phyloP scores from a whole-genome alignment of 2,888 invertebrate species.

The Andrena hattorfiana region DNA sequence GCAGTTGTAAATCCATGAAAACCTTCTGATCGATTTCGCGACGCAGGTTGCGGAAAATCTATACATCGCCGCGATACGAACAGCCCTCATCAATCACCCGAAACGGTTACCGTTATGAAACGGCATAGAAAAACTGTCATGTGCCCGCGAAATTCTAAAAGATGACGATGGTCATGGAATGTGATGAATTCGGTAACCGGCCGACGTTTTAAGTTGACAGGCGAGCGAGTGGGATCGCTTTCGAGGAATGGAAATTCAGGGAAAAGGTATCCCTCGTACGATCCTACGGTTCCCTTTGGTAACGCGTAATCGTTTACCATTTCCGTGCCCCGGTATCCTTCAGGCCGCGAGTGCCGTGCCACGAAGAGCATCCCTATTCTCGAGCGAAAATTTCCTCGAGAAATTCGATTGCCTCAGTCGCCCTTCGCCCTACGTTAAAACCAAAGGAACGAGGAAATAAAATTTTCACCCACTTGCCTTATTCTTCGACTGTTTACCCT shows the following conservation, averaged over 20 bases:
- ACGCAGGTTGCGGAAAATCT: neutral
- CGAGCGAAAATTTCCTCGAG: neutral
- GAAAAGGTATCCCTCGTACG: neutral
- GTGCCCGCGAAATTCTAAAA: conserved; percentile 12
- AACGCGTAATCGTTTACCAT: neutral
- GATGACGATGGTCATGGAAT: conserved; percentile 11
- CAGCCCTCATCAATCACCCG: conserved; percentile 40
- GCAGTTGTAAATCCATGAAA: neutral
- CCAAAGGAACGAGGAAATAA: neutral
- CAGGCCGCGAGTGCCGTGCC: neutral
- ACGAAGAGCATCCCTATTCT: neutral
- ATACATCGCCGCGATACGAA: neutral
- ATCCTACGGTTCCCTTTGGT: neutral
- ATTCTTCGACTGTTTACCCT: conserved; percentile 17
- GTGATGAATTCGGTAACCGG: conserved; percentile 44
- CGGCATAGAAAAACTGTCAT: conserved; percentile 39
- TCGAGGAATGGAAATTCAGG: conserved; percentile 6
- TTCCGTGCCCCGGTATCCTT: neutral
- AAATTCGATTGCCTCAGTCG: conserved; percentile 8
- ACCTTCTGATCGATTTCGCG: neutral
- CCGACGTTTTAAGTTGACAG: conserved; percentile 13
- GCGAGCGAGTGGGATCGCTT: neutral
- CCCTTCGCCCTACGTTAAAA: neutral
- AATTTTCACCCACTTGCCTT: conserved; percentile 26
- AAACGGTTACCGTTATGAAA: conserved; percentile 15